phyloP scores from a whole-genome alignment of 2,888 invertebrate genomes.

The Ellobium chinense region DNA sequence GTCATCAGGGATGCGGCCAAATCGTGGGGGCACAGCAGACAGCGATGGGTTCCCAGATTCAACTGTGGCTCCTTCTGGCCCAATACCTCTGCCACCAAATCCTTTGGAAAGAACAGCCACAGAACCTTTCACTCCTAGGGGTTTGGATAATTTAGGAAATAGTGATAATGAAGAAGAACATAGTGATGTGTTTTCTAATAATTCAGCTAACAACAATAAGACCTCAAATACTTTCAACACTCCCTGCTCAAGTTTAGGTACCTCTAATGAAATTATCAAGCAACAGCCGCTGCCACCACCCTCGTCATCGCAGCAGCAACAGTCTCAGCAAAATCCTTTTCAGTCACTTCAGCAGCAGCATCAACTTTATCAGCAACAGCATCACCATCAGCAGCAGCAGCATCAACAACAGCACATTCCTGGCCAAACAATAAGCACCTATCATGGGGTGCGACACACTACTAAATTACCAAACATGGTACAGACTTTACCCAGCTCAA shows the following conservation, averaged over 20 bases:
- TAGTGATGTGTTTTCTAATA: conserved; percentile 45
- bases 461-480: conserved; percentile 23
- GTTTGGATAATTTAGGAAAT: conserved; percentile 39
- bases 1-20: neutral
- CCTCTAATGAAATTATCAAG: conserved; percentile 39
- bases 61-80: conserved; percentile 27
- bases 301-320: conserved; percentile 64
- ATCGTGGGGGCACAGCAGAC: neutral
- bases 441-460: conserved; percentile 21
- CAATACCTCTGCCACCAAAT: neutral
- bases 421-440: conserved; percentile 31
- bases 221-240: conserved; percentile 36
- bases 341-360: conserved; percentile 34
- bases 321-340: conserved; percentile 7
- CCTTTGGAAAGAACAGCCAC: conserved; percentile 47
- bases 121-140: conserved; percentile 51
- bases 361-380: conserved; percentile 13
- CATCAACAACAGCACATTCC: conserved; percentile 39
- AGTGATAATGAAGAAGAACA: conserved; percentile 44
- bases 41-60: conserved; percentile 43
- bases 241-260: conserved; percentile 44
- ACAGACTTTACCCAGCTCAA: conserved; percentile 40
- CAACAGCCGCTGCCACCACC: conserved; percentile 51
- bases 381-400: conserved; percentile 32
- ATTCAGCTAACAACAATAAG: neutral